Evolutionary conservation across 2,888 invertebrate species (phyloP).

Genomic region (Drosophila monieri): DNA sequence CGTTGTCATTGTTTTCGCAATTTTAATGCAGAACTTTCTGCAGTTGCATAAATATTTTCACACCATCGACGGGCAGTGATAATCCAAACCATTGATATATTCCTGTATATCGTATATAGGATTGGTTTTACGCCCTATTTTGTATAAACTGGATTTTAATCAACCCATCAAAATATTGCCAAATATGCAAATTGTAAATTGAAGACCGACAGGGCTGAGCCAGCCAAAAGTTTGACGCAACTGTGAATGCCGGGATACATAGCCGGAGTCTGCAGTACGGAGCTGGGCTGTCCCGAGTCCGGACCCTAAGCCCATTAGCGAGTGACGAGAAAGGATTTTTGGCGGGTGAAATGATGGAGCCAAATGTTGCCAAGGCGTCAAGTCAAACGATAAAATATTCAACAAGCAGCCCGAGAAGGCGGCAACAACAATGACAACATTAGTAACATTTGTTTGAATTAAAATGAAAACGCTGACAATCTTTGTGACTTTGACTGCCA

Average conservation of each 20-base stretch:
- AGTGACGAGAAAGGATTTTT: conserved; percentile 67
- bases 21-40: conserved; percentile 56
- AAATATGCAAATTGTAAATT: conserved; percentile 40
- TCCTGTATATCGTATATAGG: not conserved
- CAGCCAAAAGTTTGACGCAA: not conserved
- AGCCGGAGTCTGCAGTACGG: not conserved
- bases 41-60: conserved; percentile 59
- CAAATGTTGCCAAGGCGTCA: conserved; percentile 75
- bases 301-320: conserved; percentile 44
- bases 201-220: conserved; percentile 13
- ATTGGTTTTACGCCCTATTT: conserved; percentile 9
- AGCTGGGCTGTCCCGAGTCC: not conserved
- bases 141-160: conserved; percentile 34
- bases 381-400: conserved; percentile 78
- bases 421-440: conserved; percentile 70
- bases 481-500: conserved; percentile 72
- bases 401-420: conserved; percentile 63
- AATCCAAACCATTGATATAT: conserved; percentile 20
- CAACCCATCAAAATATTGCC: conserved; percentile 43
- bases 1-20: conserved; percentile 35
- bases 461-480: conserved; percentile 79
- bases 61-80: conserved; percentile 9
- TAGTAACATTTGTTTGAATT: conserved; percentile 78
- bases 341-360: conserved; percentile 62
- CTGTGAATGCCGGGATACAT: not conserved